Evolutionary conservation across 1,140 invertebrate genomes (phyloP).

Genomic region (Vanessa atalanta): DNA sequence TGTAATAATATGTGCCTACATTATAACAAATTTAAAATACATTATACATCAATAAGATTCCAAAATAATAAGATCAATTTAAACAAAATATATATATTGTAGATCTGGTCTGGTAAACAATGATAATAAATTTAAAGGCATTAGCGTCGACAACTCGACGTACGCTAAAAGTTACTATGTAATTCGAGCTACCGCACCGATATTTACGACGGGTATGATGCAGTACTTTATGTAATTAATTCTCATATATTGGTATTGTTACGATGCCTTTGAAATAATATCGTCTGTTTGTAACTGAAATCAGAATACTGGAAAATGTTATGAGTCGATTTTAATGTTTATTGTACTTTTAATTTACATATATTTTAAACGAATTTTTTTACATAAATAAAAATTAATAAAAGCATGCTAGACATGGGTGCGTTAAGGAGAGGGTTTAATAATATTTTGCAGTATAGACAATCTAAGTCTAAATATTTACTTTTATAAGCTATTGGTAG

Average conservation of each 20-base stretch:
- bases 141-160: constrained; percentile 34
- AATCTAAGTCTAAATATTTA: no score
- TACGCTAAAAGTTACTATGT: constrained; percentile 41
- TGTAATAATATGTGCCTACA: no score
- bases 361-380: no score
- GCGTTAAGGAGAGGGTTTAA: no score
- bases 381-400: no score
- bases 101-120: constrained; percentile 34
- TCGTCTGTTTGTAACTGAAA: not conserved
- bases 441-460: no score
- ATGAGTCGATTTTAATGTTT: not conserved
- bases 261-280: constrained; percentile 15
- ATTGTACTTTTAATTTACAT: not conserved
- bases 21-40: no score
- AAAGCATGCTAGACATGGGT: no score
- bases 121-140: constrained; percentile 38
- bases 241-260: constrained; percentile 21
- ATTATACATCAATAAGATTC: no score
- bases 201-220: constrained; percentile 34
- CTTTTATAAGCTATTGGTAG: no score
- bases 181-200: constrained; percentile 30
- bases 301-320: not conserved
- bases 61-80: no score
- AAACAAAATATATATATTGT: not conserved
- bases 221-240: constrained; percentile 28